phyloP scores from a whole-genome alignment of 2,797 vertebrate genomes.

The Sternarchorhynchus goeldii region DNA sequence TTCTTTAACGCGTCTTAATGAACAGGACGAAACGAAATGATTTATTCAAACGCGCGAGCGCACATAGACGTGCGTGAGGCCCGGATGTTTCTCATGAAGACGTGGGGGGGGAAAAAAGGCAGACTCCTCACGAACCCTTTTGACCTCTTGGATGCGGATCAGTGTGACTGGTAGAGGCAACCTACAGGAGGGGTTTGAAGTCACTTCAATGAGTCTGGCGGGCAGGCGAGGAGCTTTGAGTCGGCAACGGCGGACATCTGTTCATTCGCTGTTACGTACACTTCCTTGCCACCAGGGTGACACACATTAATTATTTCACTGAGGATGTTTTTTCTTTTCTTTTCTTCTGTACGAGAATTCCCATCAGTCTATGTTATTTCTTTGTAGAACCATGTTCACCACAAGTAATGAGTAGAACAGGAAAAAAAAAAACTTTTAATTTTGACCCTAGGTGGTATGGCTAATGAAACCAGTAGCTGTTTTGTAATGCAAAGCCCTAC shows the following conservation, averaged over 20 bases:
- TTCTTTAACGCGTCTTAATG: constrained; percentile 79
- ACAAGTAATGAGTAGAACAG: neutral
- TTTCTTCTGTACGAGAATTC: constrained; percentile 55
- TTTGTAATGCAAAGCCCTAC: neutral
- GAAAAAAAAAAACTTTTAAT: constrained; percentile 17
- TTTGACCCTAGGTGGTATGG: neutral
- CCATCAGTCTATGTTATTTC: neutral
- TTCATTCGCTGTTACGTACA: constrained; percentile 71
- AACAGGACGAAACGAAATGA: constrained; percentile 68
- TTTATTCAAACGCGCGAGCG: constrained; percentile 54
- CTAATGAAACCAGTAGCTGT: neutral
- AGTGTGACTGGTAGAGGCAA: constrained; percentile 64
- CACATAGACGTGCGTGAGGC: constrained; percentile 36
- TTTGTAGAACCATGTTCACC: constrained; percentile 6
- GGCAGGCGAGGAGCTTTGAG: constrained; percentile 50
- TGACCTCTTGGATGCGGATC: constrained; percentile 70
- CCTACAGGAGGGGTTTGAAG: constrained; percentile 82
- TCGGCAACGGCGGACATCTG: constrained; percentile 74
- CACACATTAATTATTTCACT: constrained; percentile 63
- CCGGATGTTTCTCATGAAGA: constrained; percentile 65
- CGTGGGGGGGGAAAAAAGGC: constrained; percentile 22
- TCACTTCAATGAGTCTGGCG: constrained; percentile 72
- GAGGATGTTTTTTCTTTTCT: constrained; percentile 8
- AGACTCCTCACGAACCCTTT: constrained; percentile 44
- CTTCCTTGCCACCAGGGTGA: constrained; percentile 70